phyloP scores from a whole-genome alignment of 35 echinoderm and acorn worm species.

The Apostichopus parvimensis region DNA sequence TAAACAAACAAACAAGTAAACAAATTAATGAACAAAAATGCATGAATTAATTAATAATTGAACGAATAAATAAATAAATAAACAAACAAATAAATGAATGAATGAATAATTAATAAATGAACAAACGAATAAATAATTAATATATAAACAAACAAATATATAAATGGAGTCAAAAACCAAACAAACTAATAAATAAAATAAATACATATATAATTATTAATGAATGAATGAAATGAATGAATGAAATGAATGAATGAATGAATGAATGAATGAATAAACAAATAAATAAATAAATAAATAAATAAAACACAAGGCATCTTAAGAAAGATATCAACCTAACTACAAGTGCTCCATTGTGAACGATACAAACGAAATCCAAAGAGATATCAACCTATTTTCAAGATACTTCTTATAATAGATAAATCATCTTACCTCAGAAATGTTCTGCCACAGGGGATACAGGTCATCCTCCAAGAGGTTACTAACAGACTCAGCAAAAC shows the following conservation, averaged over 20 bases:
- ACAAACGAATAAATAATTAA: background rate
- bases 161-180: background rate
- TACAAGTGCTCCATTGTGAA: too few relatives aligned
- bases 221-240: background rate
- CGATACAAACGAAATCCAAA: too few relatives aligned
- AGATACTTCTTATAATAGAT: background rate
- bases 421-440: constrained; percentile 33
- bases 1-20: background rate
- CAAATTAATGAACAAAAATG: background rate
- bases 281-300: background rate
- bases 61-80: background rate
- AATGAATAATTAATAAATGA: background rate
- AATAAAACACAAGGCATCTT: background rate
- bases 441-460: constrained; percentile 18
- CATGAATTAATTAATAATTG: background rate
- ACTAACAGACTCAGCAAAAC: constrained; percentile 46
- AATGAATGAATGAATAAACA: too few relatives aligned
- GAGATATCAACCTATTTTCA: too few relatives aligned
- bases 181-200: background rate
- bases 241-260: background rate
- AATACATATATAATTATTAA: background rate
- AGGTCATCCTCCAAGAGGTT: constrained; percentile 36
- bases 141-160: background rate
- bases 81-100: background rate
- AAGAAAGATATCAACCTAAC: background rate